Conservation (phyloP, 2,113 vertebrate genomes). For the Peucedramus taeniatus region DNA sequence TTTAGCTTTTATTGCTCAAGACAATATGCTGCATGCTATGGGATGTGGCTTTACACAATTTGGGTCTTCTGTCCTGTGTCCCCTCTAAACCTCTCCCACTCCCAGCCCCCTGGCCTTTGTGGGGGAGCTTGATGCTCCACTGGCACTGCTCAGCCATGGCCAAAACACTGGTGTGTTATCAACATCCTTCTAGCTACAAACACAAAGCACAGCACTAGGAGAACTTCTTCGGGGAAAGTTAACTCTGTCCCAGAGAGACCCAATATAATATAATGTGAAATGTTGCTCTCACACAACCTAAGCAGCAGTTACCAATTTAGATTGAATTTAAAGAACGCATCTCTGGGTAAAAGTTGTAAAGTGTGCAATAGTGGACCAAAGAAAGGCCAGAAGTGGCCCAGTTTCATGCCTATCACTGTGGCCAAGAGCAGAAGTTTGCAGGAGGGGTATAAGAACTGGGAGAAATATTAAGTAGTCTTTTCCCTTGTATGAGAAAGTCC, state of each 20-base stretch:
- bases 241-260: neutral
- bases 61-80: neutral
- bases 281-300: neutral
- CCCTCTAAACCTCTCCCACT: neutral
- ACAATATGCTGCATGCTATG: fast-evolving
- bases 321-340: neutral
- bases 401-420: neutral
- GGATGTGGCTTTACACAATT: neutral
- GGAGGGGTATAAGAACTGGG: neutral
- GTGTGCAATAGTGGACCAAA: neutral
- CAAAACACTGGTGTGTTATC: neutral
- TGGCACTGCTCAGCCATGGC: neutral
- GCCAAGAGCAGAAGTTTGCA: neutral
- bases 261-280: neutral
- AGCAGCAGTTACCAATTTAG: neutral
- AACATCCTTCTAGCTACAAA: neutral
- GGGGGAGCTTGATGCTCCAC: neutral
- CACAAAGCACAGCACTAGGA: neutral
- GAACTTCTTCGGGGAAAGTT: neutral
- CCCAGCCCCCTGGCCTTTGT: neutral
- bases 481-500: neutral
- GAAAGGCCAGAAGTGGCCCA: neutral
- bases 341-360: neutral
- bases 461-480: neutral
- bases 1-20: neutral